Evolutionary conservation across 1,140 invertebrate species (phyloP), one percentile per base, ranked within the genome.

Genomic region (Euglossa dilemma): DNA sequence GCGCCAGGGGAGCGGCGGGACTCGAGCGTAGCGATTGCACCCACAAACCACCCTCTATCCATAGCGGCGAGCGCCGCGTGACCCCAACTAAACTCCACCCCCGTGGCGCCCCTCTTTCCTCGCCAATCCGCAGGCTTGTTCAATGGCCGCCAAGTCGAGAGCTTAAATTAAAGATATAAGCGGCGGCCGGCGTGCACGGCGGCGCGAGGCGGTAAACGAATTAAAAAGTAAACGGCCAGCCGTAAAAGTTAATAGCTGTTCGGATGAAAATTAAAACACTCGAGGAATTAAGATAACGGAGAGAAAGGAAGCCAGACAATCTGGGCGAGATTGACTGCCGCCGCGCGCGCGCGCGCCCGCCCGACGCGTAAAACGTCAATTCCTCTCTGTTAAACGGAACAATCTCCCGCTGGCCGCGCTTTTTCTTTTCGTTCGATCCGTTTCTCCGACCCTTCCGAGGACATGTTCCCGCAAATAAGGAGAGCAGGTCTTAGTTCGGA

Each of bases 261-360:
- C 90, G 90, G 92, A 93, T 94, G 93, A 93, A 94, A 94, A 93
- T 93, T 94, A 93, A 93, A 94, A 93, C 91, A 92, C 91, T 91
- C 90, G 91, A 87, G 87, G 88, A 92, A 90, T 91, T 92, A 91
- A 92, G 91, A 90, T 89, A 88, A 87, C 88, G 76, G 83, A 87
- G 85, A 83, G 84, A 72, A 66, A 84, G 85, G 73, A 82, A 76
- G 80, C 63, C 80, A 67, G 80, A 82, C 80, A 82, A 82, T 82
- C 80, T 82, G 80, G 80, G n/a, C 50, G 80, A 82, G 80, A 82
- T 82, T 82, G 72, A 76, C 80, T 82, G 63, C 74, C 23, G 63
- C 74, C 23, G 20, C 71, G 12, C 36, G 18, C 28, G 11, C 23
- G 20, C 18, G 36, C 61, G 59, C 11, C 43, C n/a, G 23, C 18